Conservation (phyloP, 1,140 invertebrate genomes). For the Zelostemma sp. region DNA sequence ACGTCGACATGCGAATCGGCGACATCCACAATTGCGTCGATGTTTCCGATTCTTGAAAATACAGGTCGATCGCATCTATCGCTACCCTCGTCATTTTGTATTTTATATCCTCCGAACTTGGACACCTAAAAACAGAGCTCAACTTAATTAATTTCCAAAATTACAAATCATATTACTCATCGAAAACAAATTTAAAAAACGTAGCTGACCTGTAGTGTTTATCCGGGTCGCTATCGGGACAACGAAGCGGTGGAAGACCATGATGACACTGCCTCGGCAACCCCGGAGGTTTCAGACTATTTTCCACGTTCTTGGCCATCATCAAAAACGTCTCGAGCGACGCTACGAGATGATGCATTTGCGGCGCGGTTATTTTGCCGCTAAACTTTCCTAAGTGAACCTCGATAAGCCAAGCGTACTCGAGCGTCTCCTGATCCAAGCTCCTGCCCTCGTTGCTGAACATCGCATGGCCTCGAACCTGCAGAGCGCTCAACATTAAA, state of each 20-base stretch:
- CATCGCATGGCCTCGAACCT: conserved; percentile 96
- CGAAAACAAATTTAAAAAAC: no score
- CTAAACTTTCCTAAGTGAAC: conserved; percentile 86
- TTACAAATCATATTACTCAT: no score
- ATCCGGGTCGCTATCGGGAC: conserved; percentile 79
- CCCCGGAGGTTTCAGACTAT: conserved; percentile 82
- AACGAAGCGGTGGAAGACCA: conserved; percentile 81
- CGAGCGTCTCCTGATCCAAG: conserved; percentile 93
- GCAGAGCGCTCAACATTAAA: conserved; percentile 88
- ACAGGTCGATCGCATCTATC: conserved; percentile 92
- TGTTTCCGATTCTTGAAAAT: conserved; percentile 89
- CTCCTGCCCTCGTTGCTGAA: conserved; percentile 93
- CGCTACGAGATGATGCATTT: conserved; percentile 87
- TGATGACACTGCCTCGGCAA: conserved; percentile 88
- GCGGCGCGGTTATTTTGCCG: conserved; percentile 83
- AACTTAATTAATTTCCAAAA: no score
- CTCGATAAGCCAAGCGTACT: conserved; percentile 96
- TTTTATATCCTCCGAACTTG: conserved; percentile 91
- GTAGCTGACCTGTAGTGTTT: conserved; percentile 73
- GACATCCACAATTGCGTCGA: conserved; percentile 90
- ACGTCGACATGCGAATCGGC: conserved; percentile 89
- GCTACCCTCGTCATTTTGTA: conserved; percentile 94
- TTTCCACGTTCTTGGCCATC: conserved; percentile 89
- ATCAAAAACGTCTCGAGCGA: conserved; percentile 91
- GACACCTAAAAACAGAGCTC: conserved; percentile 79